phyloP scores from a whole-genome alignment of 92 coral and sea anemone genomes.

The Meandrina meandrites region DNA sequence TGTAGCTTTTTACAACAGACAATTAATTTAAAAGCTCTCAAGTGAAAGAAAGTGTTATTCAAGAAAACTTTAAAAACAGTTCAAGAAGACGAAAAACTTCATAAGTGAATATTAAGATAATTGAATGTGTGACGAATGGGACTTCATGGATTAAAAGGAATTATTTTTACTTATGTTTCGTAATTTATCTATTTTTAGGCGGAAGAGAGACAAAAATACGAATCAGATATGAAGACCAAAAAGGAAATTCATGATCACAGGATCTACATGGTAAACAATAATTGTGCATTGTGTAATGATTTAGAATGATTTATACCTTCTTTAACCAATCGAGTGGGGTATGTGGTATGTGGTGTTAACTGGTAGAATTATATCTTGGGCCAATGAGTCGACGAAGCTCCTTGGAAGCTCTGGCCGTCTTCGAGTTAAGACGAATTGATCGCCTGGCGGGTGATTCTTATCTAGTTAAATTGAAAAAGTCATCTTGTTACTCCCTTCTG shows the following conservation, averaged over 20 bases:
- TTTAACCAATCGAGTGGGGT: not conserved
- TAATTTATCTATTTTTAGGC: constrained; percentile 42
- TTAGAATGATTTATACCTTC: not conserved
- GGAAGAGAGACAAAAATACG: constrained; percentile 80
- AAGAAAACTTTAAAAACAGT: not conserved
- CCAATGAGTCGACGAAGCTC: too few relatives aligned
- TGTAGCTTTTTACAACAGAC: too few relatives aligned
- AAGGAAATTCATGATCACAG: constrained; percentile 93
- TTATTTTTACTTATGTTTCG: too few relatives aligned
- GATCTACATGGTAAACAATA: constrained; percentile 60
- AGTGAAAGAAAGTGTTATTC: too few relatives aligned
- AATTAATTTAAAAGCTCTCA: too few relatives aligned
- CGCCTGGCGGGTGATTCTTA: too few relatives aligned
- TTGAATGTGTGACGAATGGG: not conserved
- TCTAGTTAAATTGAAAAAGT: too few relatives aligned
- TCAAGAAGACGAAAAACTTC: not conserved
- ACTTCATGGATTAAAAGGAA: not conserved
- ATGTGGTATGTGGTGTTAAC: not conserved
- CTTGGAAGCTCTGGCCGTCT: too few relatives aligned
- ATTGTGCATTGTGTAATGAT: not conserved
- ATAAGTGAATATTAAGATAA: not conserved
- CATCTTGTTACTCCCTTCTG: not conserved
- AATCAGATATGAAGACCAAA: constrained; percentile 65
- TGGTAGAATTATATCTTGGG: not conserved
- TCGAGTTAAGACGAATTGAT: too few relatives aligned